phyloP scores from a whole-genome alignment of 2,888 invertebrate genomes.

The Eristalinus aeneus region DNA sequence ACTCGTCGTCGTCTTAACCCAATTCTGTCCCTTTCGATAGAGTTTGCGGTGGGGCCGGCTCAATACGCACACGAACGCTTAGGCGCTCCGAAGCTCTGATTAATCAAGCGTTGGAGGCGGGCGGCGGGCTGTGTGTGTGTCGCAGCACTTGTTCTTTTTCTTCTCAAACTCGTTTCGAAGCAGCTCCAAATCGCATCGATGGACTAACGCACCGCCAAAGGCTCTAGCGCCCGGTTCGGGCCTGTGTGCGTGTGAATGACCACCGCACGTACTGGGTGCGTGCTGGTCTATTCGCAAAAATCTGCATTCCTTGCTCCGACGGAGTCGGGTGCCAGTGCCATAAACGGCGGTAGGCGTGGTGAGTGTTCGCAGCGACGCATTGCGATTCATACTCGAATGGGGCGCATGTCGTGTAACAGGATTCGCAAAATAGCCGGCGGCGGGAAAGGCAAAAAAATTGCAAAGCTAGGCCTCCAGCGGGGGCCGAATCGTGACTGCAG shows the following conservation, averaged over 20 bases:
- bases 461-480: slow-evolving; percentile 24
- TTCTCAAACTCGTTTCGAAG: slow-evolving; percentile 57
- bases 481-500: slow-evolving; percentile 48
- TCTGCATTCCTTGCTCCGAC: slow-evolving; percentile 46
- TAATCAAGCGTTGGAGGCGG: slow-evolving; percentile 66
- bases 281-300: slow-evolving; percentile 35
- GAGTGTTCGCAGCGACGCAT: slow-evolving; percentile 53
- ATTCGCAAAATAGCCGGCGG: slow-evolving; percentile 52
- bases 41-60: slow-evolving; percentile 63
- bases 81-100: slow-evolving; percentile 32
- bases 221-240: slow-evolving; percentile 10
- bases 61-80: slow-evolving; percentile 35
- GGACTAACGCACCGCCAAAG: slow-evolving; percentile 42
- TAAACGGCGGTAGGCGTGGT: slow-evolving; percentile 57
- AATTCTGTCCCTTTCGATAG: slow-evolving; percentile 69
- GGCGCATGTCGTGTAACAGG: slow-evolving; percentile 46
- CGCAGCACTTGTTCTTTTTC: slow-evolving; percentile 59
- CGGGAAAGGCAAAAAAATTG: slow-evolving; percentile 27
- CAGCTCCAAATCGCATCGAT: slow-evolving; percentile 43
- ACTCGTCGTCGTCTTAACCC: slow-evolving; percentile 55
- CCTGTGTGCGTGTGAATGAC: slow-evolving; percentile 41
- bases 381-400: slow-evolving; percentile 11
- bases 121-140: slow-evolving; percentile 24
- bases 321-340: slow-evolving; percentile 47
- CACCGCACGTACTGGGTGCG: slow-evolving; percentile 40